phyloP scores from a whole-genome alignment of 2,888 invertebrate genomes.

The Torymus tubicola region DNA sequence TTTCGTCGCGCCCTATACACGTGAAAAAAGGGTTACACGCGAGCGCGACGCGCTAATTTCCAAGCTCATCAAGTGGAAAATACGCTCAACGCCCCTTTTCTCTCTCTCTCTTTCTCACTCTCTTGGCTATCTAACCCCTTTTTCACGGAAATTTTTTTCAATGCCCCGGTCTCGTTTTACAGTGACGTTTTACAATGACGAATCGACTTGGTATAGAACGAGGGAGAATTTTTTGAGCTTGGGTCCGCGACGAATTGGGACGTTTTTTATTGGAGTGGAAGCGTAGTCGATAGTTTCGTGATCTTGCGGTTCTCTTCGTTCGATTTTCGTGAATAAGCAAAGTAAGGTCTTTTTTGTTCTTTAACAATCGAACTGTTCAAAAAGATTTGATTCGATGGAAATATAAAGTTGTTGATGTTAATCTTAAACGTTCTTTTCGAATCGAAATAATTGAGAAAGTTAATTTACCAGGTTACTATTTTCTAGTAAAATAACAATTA shows the following conservation, averaged over 20 bases:
- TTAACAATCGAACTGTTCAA: neutral
- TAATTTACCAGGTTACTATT: no score
- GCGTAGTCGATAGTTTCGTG: no score
- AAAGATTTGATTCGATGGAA: neutral
- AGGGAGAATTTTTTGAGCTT: neutral
- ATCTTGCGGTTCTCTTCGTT: no score
- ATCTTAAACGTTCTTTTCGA: no score
- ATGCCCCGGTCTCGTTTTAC: no score
- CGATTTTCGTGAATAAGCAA: neutral
- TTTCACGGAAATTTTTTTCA: slow-evolving; percentile 45
- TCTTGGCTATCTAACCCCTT: slow-evolving; percentile 9
- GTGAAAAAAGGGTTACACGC: slow-evolving; percentile 63
- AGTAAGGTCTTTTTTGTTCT: neutral
- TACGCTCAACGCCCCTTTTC: slow-evolving; percentile 34
- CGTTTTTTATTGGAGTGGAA: slow-evolving; percentile 7
- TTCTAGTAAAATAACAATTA: no score
- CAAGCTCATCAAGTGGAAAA: slow-evolving; percentile 61
- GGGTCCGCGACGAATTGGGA: neutral
- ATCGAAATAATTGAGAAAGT: no score
- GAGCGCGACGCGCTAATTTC: slow-evolving; percentile 55
- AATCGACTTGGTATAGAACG: slow-evolving; percentile 29
- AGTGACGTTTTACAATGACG: slow-evolving; percentile 49
- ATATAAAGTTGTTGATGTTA: no score
- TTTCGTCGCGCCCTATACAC: slow-evolving; percentile 62
- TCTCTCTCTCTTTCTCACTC: no score